Evolutionary conservation across 2,797 vertebrate species (phyloP).

Genomic region (Acrocephalus scirpaceus): DNA sequence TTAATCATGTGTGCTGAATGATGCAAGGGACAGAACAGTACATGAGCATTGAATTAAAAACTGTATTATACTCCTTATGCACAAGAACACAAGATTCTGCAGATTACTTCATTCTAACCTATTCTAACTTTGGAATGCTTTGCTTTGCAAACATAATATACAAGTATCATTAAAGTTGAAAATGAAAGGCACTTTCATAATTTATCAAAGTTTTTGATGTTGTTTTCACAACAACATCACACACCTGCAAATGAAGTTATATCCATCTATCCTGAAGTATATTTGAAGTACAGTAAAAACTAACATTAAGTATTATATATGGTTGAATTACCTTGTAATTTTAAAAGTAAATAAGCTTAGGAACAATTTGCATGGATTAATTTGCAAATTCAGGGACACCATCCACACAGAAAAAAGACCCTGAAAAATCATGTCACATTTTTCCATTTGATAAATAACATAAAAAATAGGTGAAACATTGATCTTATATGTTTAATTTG

Average conservation of each 20-base stretch:
- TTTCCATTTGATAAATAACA: neutral
- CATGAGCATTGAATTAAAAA: neutral
- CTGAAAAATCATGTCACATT: neutral
- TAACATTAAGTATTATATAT: neutral
- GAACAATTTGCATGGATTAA: neutral
- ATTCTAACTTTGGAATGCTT: neutral
- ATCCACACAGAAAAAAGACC: neutral
- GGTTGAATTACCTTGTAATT: neutral
- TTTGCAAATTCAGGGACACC: neutral
- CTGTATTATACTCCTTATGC: neutral
- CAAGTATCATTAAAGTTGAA: neutral
- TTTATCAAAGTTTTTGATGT: neutral
- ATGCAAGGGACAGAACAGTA: neutral
- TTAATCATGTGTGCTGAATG: neutral
- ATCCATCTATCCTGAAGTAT: neutral
- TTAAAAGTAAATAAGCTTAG: neutral
- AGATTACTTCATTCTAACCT: neutral
- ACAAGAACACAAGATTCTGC: neutral
- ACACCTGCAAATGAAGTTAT: neutral
- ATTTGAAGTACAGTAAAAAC: neutral
- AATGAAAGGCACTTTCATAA: neutral
- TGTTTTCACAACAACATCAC: neutral
- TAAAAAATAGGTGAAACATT: neutral
- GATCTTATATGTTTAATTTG: neutral
- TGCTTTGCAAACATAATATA: neutral